Evolutionary conservation across 2,888 invertebrate species (phyloP), one percentile per base, ranked within the genome.

Genomic region (Petrolisthes manimaculis): DNA sequence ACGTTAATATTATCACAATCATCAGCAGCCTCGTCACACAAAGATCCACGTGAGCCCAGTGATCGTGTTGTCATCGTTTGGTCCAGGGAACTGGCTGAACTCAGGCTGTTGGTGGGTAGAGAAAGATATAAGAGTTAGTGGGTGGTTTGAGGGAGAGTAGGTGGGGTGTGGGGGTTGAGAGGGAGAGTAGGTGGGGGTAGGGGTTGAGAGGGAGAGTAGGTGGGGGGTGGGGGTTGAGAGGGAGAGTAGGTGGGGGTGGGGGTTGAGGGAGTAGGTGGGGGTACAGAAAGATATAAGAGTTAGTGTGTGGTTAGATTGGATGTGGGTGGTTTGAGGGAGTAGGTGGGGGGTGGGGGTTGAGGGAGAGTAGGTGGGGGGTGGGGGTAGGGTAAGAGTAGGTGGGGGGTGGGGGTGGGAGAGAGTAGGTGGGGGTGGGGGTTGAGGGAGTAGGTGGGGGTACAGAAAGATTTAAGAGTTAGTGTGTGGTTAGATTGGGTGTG

Each of bases 1-100:
- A 91, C 91, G 86, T 91, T 91, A 78, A 91, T 89, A 82, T 87
- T 90, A 78, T 91, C 91, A 54, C 91, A 91, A 61, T 91, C 91
- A 53, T 91, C 91, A 18, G 74, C 86, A 5, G 69, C 89, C 18
- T 91, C 91, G 75, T 90, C 90, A 61, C 89, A 86, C 56, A 90
- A 84, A 67, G 90, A 90, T 54, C 90, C 90, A 8, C 90, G 86
- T 1, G 90, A 90, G 0, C 90, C 90, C 67, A 90, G 81, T 5
- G 89, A 86, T 4, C 88, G 81, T 18, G 88, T 86, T 18, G 88
- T 85, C 88, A 88, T 81, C 0, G 88, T 86, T 79, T 85, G 83
- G 82, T 90, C 90, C 56, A 90, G 86, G n/a, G 89, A 89, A 37
- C 85, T 71, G 24, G 90, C 82, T 4, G 84, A 83, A 12, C 83